Evolutionary conservation across 2,888 invertebrate species (phyloP).

Genomic region (Bhutanitis thaidina): DNA sequence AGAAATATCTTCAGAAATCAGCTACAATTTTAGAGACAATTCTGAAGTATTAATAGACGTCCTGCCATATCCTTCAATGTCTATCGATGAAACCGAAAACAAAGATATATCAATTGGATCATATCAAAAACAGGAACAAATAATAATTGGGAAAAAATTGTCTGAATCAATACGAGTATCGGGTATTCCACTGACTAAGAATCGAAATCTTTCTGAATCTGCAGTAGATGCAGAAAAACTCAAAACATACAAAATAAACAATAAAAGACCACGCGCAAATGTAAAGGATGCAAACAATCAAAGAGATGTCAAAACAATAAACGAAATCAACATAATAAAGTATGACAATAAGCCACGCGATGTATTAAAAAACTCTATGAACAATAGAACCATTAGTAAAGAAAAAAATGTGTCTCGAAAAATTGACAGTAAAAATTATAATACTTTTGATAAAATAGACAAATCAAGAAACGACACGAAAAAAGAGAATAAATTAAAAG

Average conservation of each 20-base stretch:
- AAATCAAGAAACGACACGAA: neutral
- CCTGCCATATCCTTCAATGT: slow-evolving; percentile 5
- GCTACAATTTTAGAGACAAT: slow-evolving; percentile 7
- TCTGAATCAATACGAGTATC: neutral
- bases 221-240: neutral
- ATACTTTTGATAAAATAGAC: neutral
- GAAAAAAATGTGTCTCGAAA: neutral
- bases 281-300: neutral
- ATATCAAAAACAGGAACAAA: slow-evolving; percentile 10
- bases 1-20: slow-evolving; percentile 8
- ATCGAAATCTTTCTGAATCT: neutral
- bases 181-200: neutral
- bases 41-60: slow-evolving; percentile 14
- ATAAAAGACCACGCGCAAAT: neutral
- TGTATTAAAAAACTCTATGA: neutral
- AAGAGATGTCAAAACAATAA: neutral
- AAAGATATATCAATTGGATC: slow-evolving; percentile 2
- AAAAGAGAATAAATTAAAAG: neutral
- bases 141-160: neutral
- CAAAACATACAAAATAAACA: slow-evolving; percentile 1
- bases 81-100: slow-evolving; percentile 1
- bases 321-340: neutral
- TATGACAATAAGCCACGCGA: neutral
- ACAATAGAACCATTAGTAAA: neutral
- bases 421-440: neutral